phyloP scores from a whole-genome alignment of 2,113 vertebrate genomes.

The Naja naja region DNA sequence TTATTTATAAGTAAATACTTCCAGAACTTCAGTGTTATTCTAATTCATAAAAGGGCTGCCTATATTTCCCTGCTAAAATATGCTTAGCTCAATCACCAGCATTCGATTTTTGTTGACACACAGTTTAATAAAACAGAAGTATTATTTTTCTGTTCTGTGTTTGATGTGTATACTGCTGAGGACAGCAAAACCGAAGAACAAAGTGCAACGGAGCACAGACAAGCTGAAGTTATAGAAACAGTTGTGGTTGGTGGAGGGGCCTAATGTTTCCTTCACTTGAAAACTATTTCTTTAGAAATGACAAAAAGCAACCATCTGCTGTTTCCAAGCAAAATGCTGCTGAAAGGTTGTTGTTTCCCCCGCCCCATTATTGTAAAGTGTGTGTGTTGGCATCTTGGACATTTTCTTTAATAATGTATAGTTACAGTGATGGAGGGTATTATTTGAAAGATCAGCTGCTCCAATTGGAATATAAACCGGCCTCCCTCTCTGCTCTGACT shows the following conservation, averaged over 20 bases:
- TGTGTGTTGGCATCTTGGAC: constrained; percentile 17
- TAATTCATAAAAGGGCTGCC: constrained; percentile 41
- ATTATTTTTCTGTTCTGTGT: neutral
- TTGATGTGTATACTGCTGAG: constrained; percentile 20
- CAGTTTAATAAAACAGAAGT: constrained; percentile 35
- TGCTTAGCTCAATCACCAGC: constrained; percentile 32
- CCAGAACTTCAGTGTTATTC: constrained; percentile 22
- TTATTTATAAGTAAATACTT: constrained; percentile 36
- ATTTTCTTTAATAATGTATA: neutral
- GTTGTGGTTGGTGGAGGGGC: fast-evolving
- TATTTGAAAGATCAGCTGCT: neutral
- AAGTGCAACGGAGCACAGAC: neutral
- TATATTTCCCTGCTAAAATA: neutral
- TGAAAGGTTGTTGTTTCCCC: neutral
- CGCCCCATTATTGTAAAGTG: fast-evolving
- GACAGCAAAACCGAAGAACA: neutral
- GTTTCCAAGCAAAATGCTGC: constrained; percentile 2
- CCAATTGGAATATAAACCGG: fast-evolving
- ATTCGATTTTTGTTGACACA: constrained; percentile 34
- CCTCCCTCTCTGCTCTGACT: neutral
- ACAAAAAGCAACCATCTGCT: neutral
- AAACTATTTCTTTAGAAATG: constrained; percentile 11
- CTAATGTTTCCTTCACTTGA: constrained; percentile 6
- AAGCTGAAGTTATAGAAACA: fast-evolving
- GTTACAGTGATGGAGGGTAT: neutral